These are phyloP conservation scores for Ditylenchus dipsaci DNA, from an alignment of 1,140 invertebrate species.

Conservation along the genomic window DNA sequence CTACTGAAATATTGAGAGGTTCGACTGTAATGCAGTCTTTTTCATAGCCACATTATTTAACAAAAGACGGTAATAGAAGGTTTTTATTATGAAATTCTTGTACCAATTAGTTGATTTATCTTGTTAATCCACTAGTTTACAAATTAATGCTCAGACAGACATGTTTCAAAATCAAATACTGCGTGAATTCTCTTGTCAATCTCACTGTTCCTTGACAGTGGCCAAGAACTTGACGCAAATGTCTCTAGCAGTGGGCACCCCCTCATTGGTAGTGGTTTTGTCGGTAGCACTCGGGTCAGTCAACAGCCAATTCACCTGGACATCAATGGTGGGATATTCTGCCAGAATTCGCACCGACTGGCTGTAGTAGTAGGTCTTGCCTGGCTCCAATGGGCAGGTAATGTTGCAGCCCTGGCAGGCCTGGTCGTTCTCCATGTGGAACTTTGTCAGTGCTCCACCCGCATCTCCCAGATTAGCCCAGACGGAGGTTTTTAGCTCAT, in stretches of 20 bases:
- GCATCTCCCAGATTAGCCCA: slow-evolving; percentile 32
- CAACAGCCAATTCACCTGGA: slow-evolving; percentile 26
- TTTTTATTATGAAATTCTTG: too few species aligned
- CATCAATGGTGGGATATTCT: slow-evolving; percentile 7
- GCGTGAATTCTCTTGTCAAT: neutral
- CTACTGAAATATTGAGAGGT: too few species aligned
- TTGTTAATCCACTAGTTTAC: too few species aligned
- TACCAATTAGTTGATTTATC: too few species aligned
- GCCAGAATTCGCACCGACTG: slow-evolving; percentile 26
- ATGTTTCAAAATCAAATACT: too few species aligned
- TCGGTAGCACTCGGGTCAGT: slow-evolving; percentile 3
- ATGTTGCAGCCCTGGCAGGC: slow-evolving; percentile 32
- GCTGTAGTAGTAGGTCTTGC: slow-evolving; percentile 34
- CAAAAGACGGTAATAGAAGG: too few species aligned
- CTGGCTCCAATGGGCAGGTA: slow-evolving; percentile 35
- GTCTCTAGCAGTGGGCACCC: slow-evolving; percentile 10
- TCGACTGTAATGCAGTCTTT: too few species aligned
- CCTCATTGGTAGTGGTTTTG: neutral
- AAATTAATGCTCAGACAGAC: too few species aligned
- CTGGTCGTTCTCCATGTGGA: slow-evolving; percentile 36
- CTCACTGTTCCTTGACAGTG: slow-evolving; percentile 20
- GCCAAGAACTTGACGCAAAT: slow-evolving; percentile 28
- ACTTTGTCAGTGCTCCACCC: slow-evolving; percentile 21
- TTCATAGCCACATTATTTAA: too few species aligned
- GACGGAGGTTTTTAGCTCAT: slow-evolving; percentile 27